Conservation (phyloP, 2,888 invertebrate species). For the Andrena bucephala region DNA sequence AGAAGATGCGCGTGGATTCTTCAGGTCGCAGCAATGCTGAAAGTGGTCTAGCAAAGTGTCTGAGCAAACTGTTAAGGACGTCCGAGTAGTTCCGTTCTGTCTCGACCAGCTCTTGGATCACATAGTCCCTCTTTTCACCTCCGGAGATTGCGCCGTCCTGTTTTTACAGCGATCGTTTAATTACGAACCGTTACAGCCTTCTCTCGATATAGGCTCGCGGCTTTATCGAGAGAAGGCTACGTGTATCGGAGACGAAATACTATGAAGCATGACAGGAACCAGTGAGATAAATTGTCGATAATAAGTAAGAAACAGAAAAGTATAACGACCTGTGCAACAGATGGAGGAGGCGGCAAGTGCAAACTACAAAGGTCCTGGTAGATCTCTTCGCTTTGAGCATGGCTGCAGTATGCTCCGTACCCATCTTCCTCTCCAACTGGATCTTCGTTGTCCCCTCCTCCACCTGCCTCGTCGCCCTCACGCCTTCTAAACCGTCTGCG, state of each 20-base stretch:
- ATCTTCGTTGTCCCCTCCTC: slow-evolving; percentile 77
- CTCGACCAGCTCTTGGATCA: slow-evolving; percentile 96
- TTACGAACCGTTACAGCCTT: background rate
- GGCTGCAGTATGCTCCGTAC: slow-evolving; percentile 90
- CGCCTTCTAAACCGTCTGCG: slow-evolving; percentile 81
- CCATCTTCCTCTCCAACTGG: slow-evolving; percentile 87
- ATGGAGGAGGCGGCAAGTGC: slow-evolving; percentile 86
- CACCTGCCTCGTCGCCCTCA: slow-evolving; percentile 80
- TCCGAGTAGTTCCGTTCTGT: slow-evolving; percentile 99
- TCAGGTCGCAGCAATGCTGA: slow-evolving; percentile 90
- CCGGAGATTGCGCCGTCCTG: slow-evolving; percentile 80
- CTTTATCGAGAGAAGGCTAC: background rate
- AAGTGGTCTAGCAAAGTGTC: slow-evolving; percentile 93
- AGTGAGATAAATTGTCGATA: slow-evolving; percentile 8
- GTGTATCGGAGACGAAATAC: background rate
- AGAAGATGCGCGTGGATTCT: slow-evolving; percentile 93
- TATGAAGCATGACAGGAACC: slow-evolving; percentile 29
- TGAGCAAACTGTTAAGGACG: slow-evolving; percentile 93
- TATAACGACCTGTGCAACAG: slow-evolving; percentile 82
- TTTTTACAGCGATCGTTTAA: slow-evolving; percentile 17
- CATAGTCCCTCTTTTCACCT: slow-evolving; percentile 95
- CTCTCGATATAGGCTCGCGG: background rate
- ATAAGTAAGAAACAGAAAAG: slow-evolving; percentile 61
- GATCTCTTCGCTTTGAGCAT: slow-evolving; percentile 95
- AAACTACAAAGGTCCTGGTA: slow-evolving; percentile 97